Base-by-base conservation (phyloP, 2,888 invertebrate species). In the Melangyna quadrimaculata region DNA sequence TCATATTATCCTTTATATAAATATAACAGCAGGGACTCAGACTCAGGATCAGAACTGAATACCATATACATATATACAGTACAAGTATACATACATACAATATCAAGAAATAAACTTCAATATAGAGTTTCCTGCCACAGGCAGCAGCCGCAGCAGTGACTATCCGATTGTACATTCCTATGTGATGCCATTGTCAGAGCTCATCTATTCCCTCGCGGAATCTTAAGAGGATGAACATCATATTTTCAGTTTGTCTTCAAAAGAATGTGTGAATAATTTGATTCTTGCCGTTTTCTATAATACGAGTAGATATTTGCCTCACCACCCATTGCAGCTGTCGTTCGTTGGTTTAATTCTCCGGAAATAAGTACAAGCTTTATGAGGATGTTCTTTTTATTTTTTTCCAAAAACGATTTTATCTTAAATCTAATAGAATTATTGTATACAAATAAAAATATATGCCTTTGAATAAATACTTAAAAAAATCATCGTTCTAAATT, bases 341-440 rank as follows among this genome's bases (percentile, higher is more conserved):
- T 69, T 75, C 80, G 80, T 69, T 80, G 59, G 80, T 80, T 84
- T 80, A 84, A 84, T 80, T 84, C 72, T 14, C 71, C 80, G 75
- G 80, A 84, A 84, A 80, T 80, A 80, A 84, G 84, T 84, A 75
- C 80, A 75, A 80, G 75, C 75, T 84, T 79, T 79, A 84, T 84
- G 71, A 71, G 75, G 75, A 84, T 75, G 84, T 80, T 67, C 32
- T 32, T 67, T n/a, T 40, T 40, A 12, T 19, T 35, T 48, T 65
- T 12, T 48, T n/a, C 43, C 1, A 1, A 19, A 65, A 67, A 51
- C 35, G 22, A n/a, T 32, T 67, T 67, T 17, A 51, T 35, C 2
- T 67, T 35, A 35, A 45, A 65, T 65, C 67, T 51, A 45, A 32
- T 65, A 17, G 65, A 48, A 32, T 65, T 48, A 48, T 29, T 65